Evolutionary conservation across 1,140 invertebrate genomes (phyloP).

Genomic region (Hycleus phaleratus): DNA sequence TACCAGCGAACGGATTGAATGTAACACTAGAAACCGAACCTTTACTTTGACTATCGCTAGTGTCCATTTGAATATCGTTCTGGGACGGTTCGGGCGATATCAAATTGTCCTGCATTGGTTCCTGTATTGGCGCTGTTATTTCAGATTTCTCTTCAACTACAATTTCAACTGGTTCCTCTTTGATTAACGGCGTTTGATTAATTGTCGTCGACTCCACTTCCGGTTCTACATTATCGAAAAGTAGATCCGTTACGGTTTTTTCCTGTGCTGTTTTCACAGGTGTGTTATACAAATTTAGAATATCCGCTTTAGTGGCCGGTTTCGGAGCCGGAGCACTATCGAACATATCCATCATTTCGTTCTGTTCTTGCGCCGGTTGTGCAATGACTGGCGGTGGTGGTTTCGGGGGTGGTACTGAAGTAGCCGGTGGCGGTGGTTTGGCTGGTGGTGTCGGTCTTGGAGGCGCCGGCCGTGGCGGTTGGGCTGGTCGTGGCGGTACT

Average conservation of each 20-base stretch:
- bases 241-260: constrained; percentile 33
- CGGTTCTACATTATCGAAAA: constrained; percentile 33
- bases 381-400: constrained; percentile 3
- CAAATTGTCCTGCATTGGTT: constrained; percentile 24
- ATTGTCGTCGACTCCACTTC: constrained; percentile 10
- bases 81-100: constrained; percentile 34
- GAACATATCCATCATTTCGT: constrained; percentile 44
- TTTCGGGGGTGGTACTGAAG: constrained; percentile 27
- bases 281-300: constrained; percentile 56
- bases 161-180: background rate
- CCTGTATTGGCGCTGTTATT: background rate
- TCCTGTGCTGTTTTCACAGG: constrained; percentile 41
- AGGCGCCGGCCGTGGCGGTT: constrained; percentile 38
- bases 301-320: constrained; percentile 53
- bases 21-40: constrained; percentile 38
- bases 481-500: constrained; percentile 17
- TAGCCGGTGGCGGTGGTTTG: constrained; percentile 26
- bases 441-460: constrained; percentile 24
- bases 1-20: constrained; percentile 45
- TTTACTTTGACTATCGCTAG: constrained; percentile 39
- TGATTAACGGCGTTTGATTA: background rate
- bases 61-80: constrained; percentile 37
- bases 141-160: background rate
- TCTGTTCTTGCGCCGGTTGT: background rate
- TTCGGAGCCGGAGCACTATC: constrained; percentile 36